These are phyloP conservation scores for Gyps fulvus DNA, from an alignment of 2,113 vertebrate species.

Conservation along the genomic window DNA sequence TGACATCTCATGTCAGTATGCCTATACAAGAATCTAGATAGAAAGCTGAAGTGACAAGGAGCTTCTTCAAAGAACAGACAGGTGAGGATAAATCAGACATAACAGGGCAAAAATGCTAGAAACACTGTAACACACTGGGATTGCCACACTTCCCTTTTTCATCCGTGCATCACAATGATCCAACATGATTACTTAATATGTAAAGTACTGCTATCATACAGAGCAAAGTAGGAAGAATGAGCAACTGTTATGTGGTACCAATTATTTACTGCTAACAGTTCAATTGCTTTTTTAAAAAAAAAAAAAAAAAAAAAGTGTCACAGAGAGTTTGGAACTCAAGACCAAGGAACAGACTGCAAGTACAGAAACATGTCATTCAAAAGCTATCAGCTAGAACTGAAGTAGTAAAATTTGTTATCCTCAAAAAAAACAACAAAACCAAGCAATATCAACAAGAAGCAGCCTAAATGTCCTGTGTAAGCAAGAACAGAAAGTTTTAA, in stretches of 20 bases:
- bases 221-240: not conserved
- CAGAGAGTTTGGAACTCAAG: not conserved
- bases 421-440: not conserved
- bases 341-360: not conserved
- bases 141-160: not conserved
- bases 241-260: not conserved
- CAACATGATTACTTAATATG: not conserved
- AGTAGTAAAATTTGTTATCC: not conserved
- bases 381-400: not conserved
- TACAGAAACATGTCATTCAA: not conserved
- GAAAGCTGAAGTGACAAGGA: not conserved
- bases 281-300: not conserved
- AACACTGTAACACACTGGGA: not conserved
- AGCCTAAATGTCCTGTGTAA: not conserved
- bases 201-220: not conserved
- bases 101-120: not conserved
- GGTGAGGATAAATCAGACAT: not conserved
- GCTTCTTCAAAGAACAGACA: not conserved
- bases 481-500: not conserved
- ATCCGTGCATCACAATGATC: not conserved
- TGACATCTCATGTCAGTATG: not conserved
- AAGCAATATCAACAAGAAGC: not conserved
- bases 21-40: not conserved
- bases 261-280: not conserved
- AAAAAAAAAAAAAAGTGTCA: not conserved